Evolutionary conservation across 2,113 vertebrate species (phyloP), one percentile per base, ranked within the genome.

Genomic region (Cichladusa arquata): DNA sequence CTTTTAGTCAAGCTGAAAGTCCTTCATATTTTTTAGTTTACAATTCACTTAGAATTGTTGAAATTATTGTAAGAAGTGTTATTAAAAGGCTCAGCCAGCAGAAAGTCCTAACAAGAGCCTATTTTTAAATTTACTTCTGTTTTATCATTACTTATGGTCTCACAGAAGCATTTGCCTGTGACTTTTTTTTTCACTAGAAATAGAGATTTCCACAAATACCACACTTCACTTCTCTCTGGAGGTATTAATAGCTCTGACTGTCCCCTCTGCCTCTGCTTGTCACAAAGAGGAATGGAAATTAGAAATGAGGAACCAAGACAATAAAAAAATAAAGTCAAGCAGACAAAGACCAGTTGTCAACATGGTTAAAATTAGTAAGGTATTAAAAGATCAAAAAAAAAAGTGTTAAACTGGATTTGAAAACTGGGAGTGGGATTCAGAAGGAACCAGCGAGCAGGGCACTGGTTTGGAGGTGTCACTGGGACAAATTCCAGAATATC

Each of bases 201-300:
- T 47, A 66, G n/a, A 66, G 57, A 56, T 79, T 85, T 86, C 84
- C 66, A 78, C 61, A 91, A 92, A 91, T 65, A 87, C 50, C 57
- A 31, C 40, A 12, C 9, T 61, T 53, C 29, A 64, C 38, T 70
- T 64, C 81, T 65, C 40, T 58, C 74, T 93, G 34, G 38, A 58
- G 44, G 12, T 92, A 90, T 88, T 89, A 82, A 91, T 86, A 96
- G 83, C 31, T 86, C 72, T 51, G 20, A 42, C 19, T 77, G 36
- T 38, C 62, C 57, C 70, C 26, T 91, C 66, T 79, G 60, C 56
- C 69, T 73, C 74, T 83, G 77, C 36, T 31, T 87, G 14, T n/a
- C 53, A 73, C 15, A n/a, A 90, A 86, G 87, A 90, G 91, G 88
- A 93, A 95, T 33, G 38, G 74, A 94, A 91, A 95, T 80, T 42